Evolutionary conservation across 2,113 vertebrate genomes (phyloP).

Genomic region (Ardeotis arabs): DNA sequence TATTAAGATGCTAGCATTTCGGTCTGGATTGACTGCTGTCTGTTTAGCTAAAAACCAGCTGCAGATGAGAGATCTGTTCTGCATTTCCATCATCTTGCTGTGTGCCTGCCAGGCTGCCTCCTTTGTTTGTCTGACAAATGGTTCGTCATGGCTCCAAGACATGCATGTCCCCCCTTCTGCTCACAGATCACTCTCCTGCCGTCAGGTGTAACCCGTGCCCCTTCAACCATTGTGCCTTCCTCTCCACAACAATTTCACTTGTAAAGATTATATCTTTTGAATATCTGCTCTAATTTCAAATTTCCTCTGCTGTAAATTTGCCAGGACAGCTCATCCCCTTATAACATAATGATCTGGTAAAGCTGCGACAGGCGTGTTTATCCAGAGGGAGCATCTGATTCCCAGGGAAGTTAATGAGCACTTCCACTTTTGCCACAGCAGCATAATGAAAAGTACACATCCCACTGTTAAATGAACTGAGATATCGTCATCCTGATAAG

Average conservation of each 20-base stretch:
- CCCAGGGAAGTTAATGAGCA: slow-evolving; percentile 1
- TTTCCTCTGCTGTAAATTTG: neutral
- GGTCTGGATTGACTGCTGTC: neutral
- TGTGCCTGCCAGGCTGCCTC: neutral
- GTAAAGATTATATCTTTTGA: neutral
- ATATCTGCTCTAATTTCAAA: neutral
- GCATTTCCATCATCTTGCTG: neutral
- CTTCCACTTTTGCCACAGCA: slow-evolving; percentile 13
- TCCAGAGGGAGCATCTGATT: slow-evolving; percentile 3
- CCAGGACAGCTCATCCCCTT: neutral
- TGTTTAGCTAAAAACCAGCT: neutral
- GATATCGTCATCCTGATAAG: neutral
- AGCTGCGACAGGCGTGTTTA: neutral
- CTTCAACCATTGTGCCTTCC: neutral
- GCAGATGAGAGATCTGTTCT: neutral
- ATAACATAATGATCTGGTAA: neutral
- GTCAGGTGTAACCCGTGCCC: neutral
- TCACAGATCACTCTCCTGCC: neutral
- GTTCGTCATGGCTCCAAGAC: neutral
- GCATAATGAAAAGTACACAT: slow-evolving; percentile 2
- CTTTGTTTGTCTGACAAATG: neutral
- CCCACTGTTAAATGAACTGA: slow-evolving; percentile 25
- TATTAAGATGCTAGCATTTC: neutral
- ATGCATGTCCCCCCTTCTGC: neutral
- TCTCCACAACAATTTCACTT: neutral